Base-by-base conservation (phyloP, 2,888 invertebrate genomes). In the Plebejus anna region DNA sequence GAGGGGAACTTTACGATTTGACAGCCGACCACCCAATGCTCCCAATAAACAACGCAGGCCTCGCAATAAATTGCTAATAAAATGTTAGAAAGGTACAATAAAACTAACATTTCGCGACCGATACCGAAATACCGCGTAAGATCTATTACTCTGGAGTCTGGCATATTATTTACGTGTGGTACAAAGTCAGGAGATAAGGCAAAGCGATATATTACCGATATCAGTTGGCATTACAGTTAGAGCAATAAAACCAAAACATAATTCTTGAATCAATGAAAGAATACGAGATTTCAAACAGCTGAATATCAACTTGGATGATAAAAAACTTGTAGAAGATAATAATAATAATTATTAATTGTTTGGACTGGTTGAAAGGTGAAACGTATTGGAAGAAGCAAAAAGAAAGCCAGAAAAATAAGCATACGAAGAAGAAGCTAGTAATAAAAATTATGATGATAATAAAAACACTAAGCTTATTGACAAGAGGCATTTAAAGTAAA, bases 41-140 rank as follows among this genome's bases (percentile, higher is more conserved):
- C 75, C 78, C 79, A 80, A 79, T 82, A 80, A 80, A 79, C 79
- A 80, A 79, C 79, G 77, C 78, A 77, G 78, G 77, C 78, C 76
- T 77, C 78, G 82, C 79, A 80, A 82, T 82, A 82, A 81, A 82
- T 82, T 80, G 81, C 79, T 78, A 79, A 81, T 81, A 81, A 81
- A 81, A 80, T 78, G 78, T 79, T 81, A 79, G 80, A 80, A 78
- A 79, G 77, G 77, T 75, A 78, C 76, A 78, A 79, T 79, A 79
- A 80, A 77, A 77, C 76, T 59, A 75, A 70, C 76, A 75, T 76
- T 76, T 78, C 71, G 76, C 57, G 76, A 57, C 76, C 36, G 55
- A 76, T 38, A 71, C 76, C 76, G 42, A 76, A 76, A 76, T 76
- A 76, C 71, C 55, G 32, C 73, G 11, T 28, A 73, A 73, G 73